Percentiles rank a stretch among this genome's conserved stretches.
Conservation (phyloP, 2,888 invertebrate species). For the Embidobia sp. region DNA sequence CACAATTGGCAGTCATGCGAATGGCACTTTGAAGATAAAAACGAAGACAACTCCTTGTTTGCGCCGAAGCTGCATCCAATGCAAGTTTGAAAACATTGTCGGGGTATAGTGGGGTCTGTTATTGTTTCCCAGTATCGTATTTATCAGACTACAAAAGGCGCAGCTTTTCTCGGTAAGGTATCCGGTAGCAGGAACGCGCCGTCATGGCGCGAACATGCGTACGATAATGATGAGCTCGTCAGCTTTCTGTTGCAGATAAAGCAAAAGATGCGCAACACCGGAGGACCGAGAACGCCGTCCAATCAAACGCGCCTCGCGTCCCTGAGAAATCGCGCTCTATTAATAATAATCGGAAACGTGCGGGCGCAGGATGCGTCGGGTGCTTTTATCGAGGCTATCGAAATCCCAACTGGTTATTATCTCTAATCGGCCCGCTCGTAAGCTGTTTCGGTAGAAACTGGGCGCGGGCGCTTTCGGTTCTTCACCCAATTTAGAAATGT, state of each 20-base stretch:
- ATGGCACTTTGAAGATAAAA: conserved; percentile 18
- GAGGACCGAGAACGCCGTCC: too few species aligned
- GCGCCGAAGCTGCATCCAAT: conserved; percentile 36
- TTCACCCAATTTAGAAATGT: too few species aligned
- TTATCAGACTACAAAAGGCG: conserved; percentile 56
- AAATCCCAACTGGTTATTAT: conserved; percentile 49
- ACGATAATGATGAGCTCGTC: conserved; percentile 44
- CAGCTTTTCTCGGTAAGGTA: conserved; percentile 65
- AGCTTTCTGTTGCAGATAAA: conserved; percentile 34
- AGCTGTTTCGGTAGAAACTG: conserved; percentile 46
- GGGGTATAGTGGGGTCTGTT: conserved; percentile 23
- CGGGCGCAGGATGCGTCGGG: conserved; percentile 23
- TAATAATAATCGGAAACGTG: conserved; percentile 28
- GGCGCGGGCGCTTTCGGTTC: too few species aligned
- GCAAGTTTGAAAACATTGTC: conserved; percentile 38
- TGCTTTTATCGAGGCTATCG: conserved; percentile 47
- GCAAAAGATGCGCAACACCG: conserved; percentile 29
- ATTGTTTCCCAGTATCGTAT: conserved; percentile 56
- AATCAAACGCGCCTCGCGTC: not conserved
- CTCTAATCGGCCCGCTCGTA: conserved; percentile 44
- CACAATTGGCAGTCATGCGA: conserved; percentile 11
- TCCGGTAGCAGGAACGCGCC: conserved; percentile 64
- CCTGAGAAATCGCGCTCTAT: conserved; percentile 22
- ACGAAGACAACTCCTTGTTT: conserved; percentile 16
- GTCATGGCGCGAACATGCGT: conserved; percentile 47